Conservation (phyloP, 2,797 vertebrate genomes). For the Uromys caudimaculatus region DNA sequence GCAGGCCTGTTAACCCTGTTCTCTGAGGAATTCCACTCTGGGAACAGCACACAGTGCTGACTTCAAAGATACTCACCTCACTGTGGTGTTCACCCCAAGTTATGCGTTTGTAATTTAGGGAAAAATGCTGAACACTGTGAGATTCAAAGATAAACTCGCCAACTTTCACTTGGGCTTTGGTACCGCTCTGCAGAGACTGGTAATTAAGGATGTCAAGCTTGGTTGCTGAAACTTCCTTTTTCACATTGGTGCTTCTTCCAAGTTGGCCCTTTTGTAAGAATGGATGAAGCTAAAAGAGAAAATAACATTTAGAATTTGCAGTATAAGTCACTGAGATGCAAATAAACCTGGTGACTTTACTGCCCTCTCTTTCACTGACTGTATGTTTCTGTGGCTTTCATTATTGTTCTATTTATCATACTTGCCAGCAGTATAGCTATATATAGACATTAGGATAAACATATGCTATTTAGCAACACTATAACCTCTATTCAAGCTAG, state of each 20-base stretch:
- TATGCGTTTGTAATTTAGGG: no score
- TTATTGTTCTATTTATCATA: background rate
- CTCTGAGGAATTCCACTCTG: no score
- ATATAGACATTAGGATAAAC: no score
- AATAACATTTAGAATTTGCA: background rate
- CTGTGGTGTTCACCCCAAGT: no score
- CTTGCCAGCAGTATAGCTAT: background rate
- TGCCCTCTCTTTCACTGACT: background rate
- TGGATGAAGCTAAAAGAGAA: background rate
- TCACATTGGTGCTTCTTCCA: background rate
- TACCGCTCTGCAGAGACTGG: no score
- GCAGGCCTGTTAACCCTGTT: background rate
- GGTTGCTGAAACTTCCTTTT: background rate
- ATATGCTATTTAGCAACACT: no score
- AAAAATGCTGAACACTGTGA: no score
- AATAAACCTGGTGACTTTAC: background rate
- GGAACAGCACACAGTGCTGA: no score
- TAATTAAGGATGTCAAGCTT: background rate
- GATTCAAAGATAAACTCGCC: no score
- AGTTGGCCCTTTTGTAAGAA: background rate
- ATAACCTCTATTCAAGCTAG: no score
- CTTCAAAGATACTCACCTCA: no score
- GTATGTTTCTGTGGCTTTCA: background rate
- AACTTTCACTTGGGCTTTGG: no score
- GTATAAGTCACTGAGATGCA: background rate